These are phyloP conservation scores for Pararge aegeria DNA, from an alignment of 1,140 invertebrate species.

Conservation along the genomic window DNA sequence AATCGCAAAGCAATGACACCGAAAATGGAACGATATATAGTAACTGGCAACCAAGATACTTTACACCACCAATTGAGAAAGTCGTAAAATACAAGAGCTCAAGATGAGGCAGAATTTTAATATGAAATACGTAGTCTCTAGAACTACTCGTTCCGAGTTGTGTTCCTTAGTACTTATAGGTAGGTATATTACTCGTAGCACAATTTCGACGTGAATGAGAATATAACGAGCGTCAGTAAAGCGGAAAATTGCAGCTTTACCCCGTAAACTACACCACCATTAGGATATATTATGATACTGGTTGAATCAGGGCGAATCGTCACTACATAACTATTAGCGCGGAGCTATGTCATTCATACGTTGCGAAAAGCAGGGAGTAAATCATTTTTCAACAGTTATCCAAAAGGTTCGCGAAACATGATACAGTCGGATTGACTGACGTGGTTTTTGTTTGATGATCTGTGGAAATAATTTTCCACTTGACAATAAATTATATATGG, in stretches of 20 bases:
- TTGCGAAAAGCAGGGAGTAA: not conserved
- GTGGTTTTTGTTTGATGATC: too few species aligned
- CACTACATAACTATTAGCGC: not conserved
- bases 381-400: not conserved
- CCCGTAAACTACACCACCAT: conserved; percentile 7
- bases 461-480: too few species aligned
- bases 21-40: too few species aligned
- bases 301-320: not conserved
- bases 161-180: not conserved
- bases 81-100: too few species aligned
- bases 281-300: conserved; percentile 7
- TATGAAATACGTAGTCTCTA: too few species aligned
- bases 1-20: too few species aligned
- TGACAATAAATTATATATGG: too few species aligned
- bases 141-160: too few species aligned
- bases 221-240: conserved; percentile 10
- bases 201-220: conserved; percentile 10
- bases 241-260: conserved; percentile 12
- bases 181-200: not conserved
- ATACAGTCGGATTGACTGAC: too few species aligned
- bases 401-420: not conserved
- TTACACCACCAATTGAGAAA: too few species aligned
- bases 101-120: too few species aligned
- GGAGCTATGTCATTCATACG: not conserved
- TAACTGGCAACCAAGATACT: too few species aligned